phyloP scores from a whole-genome alignment of 2,113 vertebrate species.

The Nyctibius bracteatus region DNA sequence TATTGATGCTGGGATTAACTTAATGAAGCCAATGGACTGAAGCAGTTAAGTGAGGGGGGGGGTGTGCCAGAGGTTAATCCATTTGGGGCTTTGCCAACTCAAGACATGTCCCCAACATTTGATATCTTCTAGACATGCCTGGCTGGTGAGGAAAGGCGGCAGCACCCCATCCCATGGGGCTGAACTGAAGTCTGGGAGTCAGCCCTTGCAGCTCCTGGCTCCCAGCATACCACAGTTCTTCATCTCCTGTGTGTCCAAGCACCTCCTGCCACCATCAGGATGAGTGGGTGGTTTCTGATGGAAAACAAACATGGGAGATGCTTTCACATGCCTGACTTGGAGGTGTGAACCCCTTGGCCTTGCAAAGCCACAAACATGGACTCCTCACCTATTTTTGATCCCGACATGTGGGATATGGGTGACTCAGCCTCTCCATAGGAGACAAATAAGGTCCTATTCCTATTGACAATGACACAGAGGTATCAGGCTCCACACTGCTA shows the following conservation, averaged over 20 bases:
- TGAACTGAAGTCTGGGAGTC: neutral
- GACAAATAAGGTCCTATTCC: neutral
- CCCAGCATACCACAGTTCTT: neutral
- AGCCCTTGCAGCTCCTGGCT: neutral
- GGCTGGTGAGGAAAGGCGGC: neutral
- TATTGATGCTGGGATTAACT: neutral
- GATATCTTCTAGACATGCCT: neutral
- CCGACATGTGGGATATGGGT: neutral
- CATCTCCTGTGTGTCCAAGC: neutral
- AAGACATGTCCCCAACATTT: neutral
- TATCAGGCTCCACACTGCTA: neutral
- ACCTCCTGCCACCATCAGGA: neutral
- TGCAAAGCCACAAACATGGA: neutral
- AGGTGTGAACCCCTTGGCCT: neutral
- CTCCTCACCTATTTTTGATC: neutral
- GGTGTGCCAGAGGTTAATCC: neutral
- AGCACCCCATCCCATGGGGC: neutral
- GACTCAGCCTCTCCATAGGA: neutral
- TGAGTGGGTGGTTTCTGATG: neutral
- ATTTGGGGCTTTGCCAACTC: neutral
- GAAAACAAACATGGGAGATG: neutral
- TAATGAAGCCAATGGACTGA: neutral
- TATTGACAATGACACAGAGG: accelerated
- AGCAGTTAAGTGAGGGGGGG: neutral
- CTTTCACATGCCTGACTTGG: neutral